Evolutionary conservation across 1,140 invertebrate genomes (phyloP).

Genomic region (Nephotettix cincticeps): DNA sequence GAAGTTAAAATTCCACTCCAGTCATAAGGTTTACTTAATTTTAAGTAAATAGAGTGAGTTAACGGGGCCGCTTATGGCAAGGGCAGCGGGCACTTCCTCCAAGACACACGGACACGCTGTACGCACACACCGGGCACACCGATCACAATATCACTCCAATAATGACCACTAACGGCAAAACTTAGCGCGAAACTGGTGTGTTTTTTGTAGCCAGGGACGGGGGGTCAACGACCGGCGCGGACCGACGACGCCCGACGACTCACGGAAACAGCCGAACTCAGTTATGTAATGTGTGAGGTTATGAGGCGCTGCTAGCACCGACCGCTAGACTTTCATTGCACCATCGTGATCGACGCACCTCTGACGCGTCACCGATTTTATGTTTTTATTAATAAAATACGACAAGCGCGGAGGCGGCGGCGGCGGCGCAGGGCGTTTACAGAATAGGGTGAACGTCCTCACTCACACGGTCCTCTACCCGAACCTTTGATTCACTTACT

Average conservation of each 20-base stretch:
- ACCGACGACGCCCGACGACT: conserved; percentile 10
- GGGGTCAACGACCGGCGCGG: conserved; percentile 23
- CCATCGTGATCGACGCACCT: too few species aligned
- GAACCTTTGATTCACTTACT: too few species aligned
- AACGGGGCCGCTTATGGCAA: too few species aligned
- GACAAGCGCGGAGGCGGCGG: background rate
- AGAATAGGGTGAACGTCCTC: too few species aligned
- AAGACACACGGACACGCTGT: background rate
- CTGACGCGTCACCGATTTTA: background rate
- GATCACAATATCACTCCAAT: background rate
- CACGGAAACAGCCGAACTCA: conserved; percentile 14
- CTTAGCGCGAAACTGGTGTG: conserved; percentile 26
- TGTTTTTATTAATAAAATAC: background rate
- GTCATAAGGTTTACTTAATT: too few species aligned
- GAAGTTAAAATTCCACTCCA: too few species aligned
- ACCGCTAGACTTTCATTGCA: too few species aligned
- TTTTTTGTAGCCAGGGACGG: conserved; percentile 25
- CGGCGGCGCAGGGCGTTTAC: too few species aligned
- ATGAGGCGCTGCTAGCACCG: conserved; percentile 4
- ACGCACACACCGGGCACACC: background rate
- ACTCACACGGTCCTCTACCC: too few species aligned
- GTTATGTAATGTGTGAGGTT: conserved; percentile 25
- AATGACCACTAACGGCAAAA: conserved; percentile 27
- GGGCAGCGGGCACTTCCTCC: background rate
- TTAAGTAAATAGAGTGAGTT: too few species aligned